Evolutionary conservation across 2,888 invertebrate species (phyloP), one percentile per base, ranked within the genome.

Genomic region (Eupithecia centaureata): DNA sequence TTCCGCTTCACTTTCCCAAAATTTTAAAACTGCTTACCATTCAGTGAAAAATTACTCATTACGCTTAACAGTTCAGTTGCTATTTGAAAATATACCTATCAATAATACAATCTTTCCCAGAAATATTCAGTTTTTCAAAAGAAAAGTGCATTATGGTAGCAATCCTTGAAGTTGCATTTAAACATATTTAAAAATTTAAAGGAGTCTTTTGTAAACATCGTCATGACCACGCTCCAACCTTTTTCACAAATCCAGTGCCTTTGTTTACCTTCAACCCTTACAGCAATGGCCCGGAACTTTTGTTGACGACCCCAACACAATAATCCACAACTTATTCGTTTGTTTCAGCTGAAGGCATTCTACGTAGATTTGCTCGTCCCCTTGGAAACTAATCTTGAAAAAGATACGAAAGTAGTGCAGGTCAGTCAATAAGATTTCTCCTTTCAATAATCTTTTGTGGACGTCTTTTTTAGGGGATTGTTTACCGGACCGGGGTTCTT

Each of bases 341-440:
- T 85, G 78, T 89, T 89, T 77, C 95, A 98, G 98, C 91, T 98
- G 79, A 98, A 98, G 94, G 98, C 98, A 32, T 98, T 98, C 90
- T 98, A 98, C 93, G 98, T 98, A 73, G 98, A 98, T 94, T 94
- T 98, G 74, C 94, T 98, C 81, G 97, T 98, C 77, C 98, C 98
- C 79, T 94, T 98, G 90, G 98, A 98, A 94, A 97, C 97, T 73
- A 98, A 98, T 94, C 94, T 98, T 85, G 98, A 98, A 90, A 98
- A 98, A 89, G 98, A 98, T 91, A 97, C 97, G 72, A 98, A 98
- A 95, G 97, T 98, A 80, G 96, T 97, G 73, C 97, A 97, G 95
- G 97, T 97, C 92, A 94, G 94, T 91, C 79, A 82, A 86, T 85
- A 84, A 80, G 77, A 81, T 76, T 79, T 77, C 77, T 79, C 77